Conservation (phyloP, 2,797 vertebrate genomes). For the Eremophila alpestris region DNA sequence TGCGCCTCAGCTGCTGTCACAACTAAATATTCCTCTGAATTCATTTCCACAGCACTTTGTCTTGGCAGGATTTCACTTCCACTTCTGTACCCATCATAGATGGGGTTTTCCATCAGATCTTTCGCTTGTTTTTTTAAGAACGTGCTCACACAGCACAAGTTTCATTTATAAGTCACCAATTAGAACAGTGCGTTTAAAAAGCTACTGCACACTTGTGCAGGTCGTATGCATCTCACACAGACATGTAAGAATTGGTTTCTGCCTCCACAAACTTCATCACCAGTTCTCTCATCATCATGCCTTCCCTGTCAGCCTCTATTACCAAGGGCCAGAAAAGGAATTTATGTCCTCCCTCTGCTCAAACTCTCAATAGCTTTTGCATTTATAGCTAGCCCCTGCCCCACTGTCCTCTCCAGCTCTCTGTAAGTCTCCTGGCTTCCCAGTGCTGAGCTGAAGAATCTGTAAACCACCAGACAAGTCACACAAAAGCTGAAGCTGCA, state of each 20-base stretch:
- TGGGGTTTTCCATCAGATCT: background rate
- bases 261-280: background rate
- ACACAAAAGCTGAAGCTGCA: background rate
- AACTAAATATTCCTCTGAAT: background rate
- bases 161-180: background rate
- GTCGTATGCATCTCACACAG: background rate
- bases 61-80: background rate
- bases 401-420: background rate
- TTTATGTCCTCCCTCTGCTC: background rate
- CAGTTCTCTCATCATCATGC: background rate
- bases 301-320: background rate
- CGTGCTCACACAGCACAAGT: fast-evolving
- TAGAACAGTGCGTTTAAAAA: background rate
- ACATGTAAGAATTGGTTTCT: background rate
- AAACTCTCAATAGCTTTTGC: background rate
- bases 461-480: background rate
- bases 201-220: background rate
- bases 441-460: background rate
- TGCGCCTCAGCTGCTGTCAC: background rate
- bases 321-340: background rate
- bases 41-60: background rate
- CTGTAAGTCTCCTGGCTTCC: background rate
- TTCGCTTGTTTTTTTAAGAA: background rate
- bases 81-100: background rate
- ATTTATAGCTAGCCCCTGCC: background rate